phyloP scores from a whole-genome alignment of 2,113 vertebrate genomes.

The Equus quagga region DNA sequence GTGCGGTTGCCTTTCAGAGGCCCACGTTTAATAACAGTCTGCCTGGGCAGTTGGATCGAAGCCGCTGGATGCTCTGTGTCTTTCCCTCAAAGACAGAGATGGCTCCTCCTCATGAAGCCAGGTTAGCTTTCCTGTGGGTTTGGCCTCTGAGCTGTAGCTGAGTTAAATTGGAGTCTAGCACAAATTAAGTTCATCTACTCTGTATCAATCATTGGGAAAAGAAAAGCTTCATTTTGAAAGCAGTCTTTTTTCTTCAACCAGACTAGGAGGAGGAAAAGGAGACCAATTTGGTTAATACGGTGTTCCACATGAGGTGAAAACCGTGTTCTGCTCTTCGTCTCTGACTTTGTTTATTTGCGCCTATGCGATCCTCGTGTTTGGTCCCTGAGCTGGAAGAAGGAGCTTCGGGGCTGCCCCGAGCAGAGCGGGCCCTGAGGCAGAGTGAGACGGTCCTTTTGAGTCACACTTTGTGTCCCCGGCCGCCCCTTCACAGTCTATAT shows the following conservation, averaged over 20 bases:
- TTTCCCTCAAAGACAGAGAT: not conserved
- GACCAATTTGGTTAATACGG: not conserved
- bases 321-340: not conserved
- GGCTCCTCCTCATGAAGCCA: not conserved
- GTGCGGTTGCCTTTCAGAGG: not conserved
- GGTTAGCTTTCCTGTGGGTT: not conserved
- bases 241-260: constrained; percentile 9
- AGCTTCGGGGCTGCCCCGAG: not conserved
- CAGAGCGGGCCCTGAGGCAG: rapidly evolving
- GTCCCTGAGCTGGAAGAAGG: not conserved
- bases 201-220: constrained; percentile 7
- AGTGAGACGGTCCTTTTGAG: rapidly evolving
- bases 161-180: not conserved
- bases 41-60: not conserved
- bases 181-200: constrained; percentile 26
- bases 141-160: not conserved
- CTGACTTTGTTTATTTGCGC: not conserved
- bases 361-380: not conserved
- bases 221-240: constrained; percentile 54
- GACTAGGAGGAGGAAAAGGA: not conserved
- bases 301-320: not conserved
- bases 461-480: rapidly evolving
- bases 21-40: not conserved
- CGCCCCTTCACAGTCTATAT: not conserved
- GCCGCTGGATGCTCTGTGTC: not conserved